Evolutionary conservation across 2,113 vertebrate genomes (phyloP).

Genomic region (Cnemophilus loriae): DNA sequence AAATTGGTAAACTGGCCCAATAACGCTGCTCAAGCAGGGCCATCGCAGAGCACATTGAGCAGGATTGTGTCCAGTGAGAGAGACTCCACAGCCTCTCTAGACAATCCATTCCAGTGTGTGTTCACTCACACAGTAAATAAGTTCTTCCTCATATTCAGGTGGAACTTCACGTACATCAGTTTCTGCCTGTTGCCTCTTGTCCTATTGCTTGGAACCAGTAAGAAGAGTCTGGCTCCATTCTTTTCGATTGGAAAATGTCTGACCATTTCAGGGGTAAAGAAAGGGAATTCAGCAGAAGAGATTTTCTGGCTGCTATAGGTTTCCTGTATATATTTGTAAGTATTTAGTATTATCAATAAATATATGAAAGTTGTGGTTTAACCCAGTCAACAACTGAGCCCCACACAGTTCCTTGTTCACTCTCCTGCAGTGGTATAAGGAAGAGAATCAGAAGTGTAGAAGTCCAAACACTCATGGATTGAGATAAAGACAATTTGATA

Average conservation of each 20-base stretch:
- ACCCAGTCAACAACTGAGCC: fast-evolving
- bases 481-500: not conserved
- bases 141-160: not conserved
- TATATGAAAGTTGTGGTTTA: not conserved
- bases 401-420: not conserved
- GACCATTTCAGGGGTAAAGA: not conserved
- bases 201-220: not conserved
- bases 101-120: fast-evolving
- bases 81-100: not conserved
- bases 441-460: not conserved
- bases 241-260: not conserved
- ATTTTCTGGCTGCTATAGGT: not conserved
- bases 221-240: not conserved
- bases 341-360: not conserved
- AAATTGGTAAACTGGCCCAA: not conserved
- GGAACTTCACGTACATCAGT: not conserved
- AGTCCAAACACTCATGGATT: not conserved
- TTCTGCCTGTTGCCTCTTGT: not conserved
- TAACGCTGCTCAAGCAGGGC: not conserved
- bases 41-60: not conserved
- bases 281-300: not conserved
- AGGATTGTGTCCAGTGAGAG: not conserved
- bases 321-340: not conserved
- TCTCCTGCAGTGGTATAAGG: not conserved
- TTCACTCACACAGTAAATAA: not conserved